Conservation (phyloP, 2,888 invertebrate genomes). For the Aspidiotus rigidus region DNA sequence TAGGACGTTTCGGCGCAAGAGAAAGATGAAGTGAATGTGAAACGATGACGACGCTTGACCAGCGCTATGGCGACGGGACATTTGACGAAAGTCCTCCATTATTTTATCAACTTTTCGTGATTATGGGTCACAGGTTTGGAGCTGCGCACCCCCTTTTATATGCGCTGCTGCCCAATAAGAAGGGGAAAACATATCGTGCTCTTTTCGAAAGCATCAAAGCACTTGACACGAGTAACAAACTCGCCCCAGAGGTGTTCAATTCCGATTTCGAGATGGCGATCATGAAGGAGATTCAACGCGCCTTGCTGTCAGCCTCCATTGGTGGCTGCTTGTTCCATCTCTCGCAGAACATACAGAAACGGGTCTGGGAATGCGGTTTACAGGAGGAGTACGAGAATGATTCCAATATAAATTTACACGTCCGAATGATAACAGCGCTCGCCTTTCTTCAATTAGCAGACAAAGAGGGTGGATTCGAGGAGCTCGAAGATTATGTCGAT, state of each 20-base stretch:
- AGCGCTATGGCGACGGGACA: neutral
- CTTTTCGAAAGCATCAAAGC: neutral
- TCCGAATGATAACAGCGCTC: neutral
- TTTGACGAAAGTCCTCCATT: neutral
- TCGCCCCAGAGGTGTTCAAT: neutral
- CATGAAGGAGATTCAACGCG: neutral
- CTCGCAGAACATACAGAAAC: neutral
- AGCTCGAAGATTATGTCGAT: neutral
- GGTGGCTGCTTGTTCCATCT: constrained; percentile 2
- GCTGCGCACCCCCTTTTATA: neutral
- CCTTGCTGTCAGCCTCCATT: neutral
- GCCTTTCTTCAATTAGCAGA: neutral
- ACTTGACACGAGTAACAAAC: neutral
- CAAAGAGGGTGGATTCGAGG: neutral
- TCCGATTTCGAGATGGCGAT: neutral
- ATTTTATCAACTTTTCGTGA: constrained; percentile 2
- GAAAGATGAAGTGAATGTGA: no score
- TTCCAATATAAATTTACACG: neutral
- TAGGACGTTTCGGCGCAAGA: no score
- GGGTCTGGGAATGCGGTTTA: neutral
- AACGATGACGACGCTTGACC: neutral
- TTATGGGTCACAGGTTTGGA: neutral
- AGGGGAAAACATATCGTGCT: neutral
- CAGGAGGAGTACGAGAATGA: neutral
- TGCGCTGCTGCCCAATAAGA: constrained; percentile 8